Evolutionary conservation across 2,888 invertebrate species (phyloP).

Genomic region (Bombylius discolor): DNA sequence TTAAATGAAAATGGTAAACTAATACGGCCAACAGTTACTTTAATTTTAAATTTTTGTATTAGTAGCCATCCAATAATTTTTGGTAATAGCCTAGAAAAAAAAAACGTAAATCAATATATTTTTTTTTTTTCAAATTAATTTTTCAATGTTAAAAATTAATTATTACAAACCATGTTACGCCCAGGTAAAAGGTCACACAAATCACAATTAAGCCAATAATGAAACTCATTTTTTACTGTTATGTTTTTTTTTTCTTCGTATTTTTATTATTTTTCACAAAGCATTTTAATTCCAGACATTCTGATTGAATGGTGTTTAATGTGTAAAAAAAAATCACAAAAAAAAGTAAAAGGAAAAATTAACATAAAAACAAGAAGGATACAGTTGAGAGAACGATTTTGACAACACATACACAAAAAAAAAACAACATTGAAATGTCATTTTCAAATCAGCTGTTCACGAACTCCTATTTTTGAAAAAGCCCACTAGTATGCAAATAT

Average conservation of each 20-base stretch:
- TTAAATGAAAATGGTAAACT: slow-evolving; percentile 67
- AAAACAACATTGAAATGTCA: too few relatives aligned
- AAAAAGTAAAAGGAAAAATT: too few relatives aligned
- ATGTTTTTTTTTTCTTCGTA: not conserved
- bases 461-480: too few relatives aligned
- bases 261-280: too few relatives aligned
- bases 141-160: slow-evolving; percentile 2
- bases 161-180: slow-evolving; percentile 46
- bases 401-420: too few relatives aligned
- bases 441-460: too few relatives aligned
- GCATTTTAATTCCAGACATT: too few relatives aligned
- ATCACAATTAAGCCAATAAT: slow-evolving; percentile 30
- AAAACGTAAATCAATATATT: not conserved
- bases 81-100: slow-evolving; percentile 55
- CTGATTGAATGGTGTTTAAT: too few relatives aligned
- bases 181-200: slow-evolving; percentile 41
- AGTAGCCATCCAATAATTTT: slow-evolving; percentile 65
- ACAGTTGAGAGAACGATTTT: too few relatives aligned
- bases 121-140: not conserved
- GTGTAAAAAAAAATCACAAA: too few relatives aligned
- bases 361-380: too few relatives aligned
- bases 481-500: too few relatives aligned
- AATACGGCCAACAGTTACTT: slow-evolving; percentile 67
- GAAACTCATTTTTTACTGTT: slow-evolving; percentile 31
- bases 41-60: slow-evolving; percentile 64